Conservation (phyloP, 1,140 invertebrate species). For the Hylaeus anthracinus region DNA sequence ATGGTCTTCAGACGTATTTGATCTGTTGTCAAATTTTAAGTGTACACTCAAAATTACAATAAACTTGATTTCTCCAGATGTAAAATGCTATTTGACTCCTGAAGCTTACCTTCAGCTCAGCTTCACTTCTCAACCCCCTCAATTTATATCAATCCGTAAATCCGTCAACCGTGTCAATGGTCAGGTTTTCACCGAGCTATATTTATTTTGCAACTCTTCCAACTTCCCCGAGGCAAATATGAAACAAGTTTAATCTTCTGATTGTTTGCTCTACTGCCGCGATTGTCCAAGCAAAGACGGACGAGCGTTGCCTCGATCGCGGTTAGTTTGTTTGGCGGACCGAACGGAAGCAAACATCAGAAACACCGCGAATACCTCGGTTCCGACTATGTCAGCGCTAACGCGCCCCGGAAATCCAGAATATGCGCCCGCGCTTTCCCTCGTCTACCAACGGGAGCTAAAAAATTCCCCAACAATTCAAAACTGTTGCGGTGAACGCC, state of each 20-base stretch:
- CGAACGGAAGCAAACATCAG: not conserved
- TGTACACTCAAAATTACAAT: too few relatives aligned
- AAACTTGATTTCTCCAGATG: too few relatives aligned
- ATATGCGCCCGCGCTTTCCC: not conserved
- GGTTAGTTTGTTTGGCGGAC: not conserved
- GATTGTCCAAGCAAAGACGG: not conserved
- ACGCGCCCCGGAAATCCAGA: not conserved
- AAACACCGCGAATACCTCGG: constrained; percentile 13
- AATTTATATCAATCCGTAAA: too few relatives aligned
- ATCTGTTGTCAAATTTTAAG: too few relatives aligned
- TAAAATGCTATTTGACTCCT: too few relatives aligned
- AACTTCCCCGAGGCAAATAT: not conserved
- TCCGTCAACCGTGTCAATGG: too few relatives aligned
- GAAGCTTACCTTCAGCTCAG: too few relatives aligned
- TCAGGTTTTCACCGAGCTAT: too few relatives aligned
- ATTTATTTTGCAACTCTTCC: not conserved
- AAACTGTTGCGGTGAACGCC: constrained; percentile 1
- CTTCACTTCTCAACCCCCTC: too few relatives aligned
- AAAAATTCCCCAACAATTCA: constrained; percentile 43
- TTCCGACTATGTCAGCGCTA: not conserved
- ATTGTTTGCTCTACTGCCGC: constrained; percentile 6
- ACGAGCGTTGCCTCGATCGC: not conserved
- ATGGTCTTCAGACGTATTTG: too few relatives aligned
- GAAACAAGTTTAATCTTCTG: constrained; percentile 15
- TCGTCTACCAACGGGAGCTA: not conserved